phyloP scores from a whole-genome alignment of 2,888 invertebrate species.

The Caradrina kadenii region DNA sequence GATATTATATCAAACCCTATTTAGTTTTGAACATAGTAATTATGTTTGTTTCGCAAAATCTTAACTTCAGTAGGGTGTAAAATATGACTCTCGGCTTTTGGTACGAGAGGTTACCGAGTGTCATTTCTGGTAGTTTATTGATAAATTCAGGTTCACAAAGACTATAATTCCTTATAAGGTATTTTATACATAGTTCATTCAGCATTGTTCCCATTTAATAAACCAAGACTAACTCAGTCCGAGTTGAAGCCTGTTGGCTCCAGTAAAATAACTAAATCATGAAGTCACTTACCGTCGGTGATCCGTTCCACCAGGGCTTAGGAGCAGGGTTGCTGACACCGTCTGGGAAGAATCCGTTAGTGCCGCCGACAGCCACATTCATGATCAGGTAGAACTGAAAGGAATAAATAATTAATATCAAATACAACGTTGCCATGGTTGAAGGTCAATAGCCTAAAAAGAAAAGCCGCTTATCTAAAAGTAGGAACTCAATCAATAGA shows the following conservation, averaged over 20 bases:
- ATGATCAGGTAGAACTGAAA: conserved; percentile 91
- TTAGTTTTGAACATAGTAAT: too few relatives aligned
- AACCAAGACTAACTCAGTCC: too few relatives aligned
- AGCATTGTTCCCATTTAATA: too few relatives aligned
- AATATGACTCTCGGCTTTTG: background rate
- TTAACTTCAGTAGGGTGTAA: too few relatives aligned
- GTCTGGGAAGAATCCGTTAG: conserved; percentile 92
- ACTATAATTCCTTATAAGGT: too few relatives aligned
- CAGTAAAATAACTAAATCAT: background rate
- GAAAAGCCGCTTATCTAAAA: too few relatives aligned
- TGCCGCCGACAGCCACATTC: conserved; percentile 93
- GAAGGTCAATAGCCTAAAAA: too few relatives aligned
- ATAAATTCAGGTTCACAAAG: too few relatives aligned
- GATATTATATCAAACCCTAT: too few relatives aligned
- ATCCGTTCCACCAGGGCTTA: conserved; percentile 91
- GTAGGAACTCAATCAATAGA: too few relatives aligned
- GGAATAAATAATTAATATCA: background rate
- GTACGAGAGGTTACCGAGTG: background rate
- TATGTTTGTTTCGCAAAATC: background rate
- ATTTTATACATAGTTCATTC: too few relatives aligned
- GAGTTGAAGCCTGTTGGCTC: background rate
- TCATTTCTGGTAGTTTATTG: background rate
- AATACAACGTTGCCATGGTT: background rate
- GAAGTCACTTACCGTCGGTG: conserved; percentile 81
- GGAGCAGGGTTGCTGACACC: conserved; percentile 87